Evolutionary conservation across 2,113 vertebrate genomes (phyloP).

Genomic region (Sus scrofa): DNA sequence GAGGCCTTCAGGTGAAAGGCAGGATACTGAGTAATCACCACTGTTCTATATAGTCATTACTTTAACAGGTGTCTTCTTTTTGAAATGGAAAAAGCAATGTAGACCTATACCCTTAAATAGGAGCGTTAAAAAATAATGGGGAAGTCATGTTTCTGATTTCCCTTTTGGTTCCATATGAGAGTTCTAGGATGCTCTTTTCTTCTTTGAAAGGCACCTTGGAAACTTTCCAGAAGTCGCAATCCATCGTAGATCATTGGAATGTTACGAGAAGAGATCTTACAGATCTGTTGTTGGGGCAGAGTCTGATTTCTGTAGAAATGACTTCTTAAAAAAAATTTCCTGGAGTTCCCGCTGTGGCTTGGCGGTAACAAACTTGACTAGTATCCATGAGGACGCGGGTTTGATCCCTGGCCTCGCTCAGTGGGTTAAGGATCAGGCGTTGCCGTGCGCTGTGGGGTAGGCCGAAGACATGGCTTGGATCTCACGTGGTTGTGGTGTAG

Average conservation of each 20-base stretch:
- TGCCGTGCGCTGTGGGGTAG: too few species aligned
- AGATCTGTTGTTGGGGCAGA: constrained; percentile 75
- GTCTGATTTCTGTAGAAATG: constrained; percentile 62
- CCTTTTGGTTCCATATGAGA: constrained; percentile 1
- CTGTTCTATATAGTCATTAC: constrained; percentile 22
- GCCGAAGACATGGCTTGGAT: too few species aligned
- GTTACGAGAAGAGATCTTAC: background rate
- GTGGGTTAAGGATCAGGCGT: too few species aligned
- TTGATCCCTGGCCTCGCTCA: too few species aligned
- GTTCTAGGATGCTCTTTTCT: background rate
- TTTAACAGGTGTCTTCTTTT: constrained; percentile 52
- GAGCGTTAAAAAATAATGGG: background rate
- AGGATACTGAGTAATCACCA: background rate
- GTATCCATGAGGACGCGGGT: too few species aligned
- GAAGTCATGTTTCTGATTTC: constrained; percentile 52
- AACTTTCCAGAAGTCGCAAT: constrained; percentile 26
- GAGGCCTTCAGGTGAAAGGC: constrained; percentile 26
- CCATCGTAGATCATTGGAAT: background rate
- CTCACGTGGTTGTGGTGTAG: too few species aligned
- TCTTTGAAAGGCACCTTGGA: constrained; percentile 25
- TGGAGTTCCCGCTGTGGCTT: too few species aligned
- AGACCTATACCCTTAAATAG: background rate
- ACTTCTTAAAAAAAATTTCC: background rate
- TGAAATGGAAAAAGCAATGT: background rate
- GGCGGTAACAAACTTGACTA: too few species aligned